phyloP scores from a whole-genome alignment of 2,113 vertebrate species.

The Nothobranchius furzeri region DNA sequence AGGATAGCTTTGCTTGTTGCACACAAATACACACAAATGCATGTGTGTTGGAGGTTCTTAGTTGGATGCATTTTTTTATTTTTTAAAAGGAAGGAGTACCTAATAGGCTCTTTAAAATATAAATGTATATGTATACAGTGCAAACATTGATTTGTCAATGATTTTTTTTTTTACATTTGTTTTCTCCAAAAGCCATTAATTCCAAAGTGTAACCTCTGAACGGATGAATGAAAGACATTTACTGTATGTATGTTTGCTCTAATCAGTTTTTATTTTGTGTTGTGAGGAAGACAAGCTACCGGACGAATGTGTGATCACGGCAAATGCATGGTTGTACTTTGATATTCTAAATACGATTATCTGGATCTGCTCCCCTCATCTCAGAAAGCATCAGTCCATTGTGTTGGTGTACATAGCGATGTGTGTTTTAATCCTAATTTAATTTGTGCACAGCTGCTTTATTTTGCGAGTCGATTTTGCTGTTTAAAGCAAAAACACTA shows the following conservation, averaged over 20 bases:
- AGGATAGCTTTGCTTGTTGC: conserved; percentile 46
- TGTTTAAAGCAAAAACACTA: conserved; percentile 43
- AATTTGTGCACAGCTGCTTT: conserved; percentile 25
- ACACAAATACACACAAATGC: conserved; percentile 44
- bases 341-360: conserved; percentile 38
- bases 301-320: conserved; percentile 63
- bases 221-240: conserved; percentile 38
- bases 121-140: background rate
- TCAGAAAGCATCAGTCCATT: conserved; percentile 23
- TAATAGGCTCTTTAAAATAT: conserved; percentile 32
- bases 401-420: conserved; percentile 27
- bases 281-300: conserved; percentile 35
- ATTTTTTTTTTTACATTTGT: conserved; percentile 13
- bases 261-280: conserved; percentile 8
- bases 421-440: conserved; percentile 24
- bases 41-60: conserved; percentile 37
- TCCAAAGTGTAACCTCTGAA: conserved; percentile 64
- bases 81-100: conserved; percentile 15
- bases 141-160: conserved; percentile 8
- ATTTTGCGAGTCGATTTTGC: conserved; percentile 17
- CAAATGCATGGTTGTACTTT: conserved; percentile 73
- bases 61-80: conserved; percentile 44
- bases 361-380: conserved; percentile 16
- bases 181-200: conserved; percentile 60
- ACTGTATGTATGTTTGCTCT: conserved; percentile 28